These are phyloP conservation scores for Rotaria macrura DNA, from an alignment of 2,888 invertebrate species.

Conservation along the genomic window DNA sequence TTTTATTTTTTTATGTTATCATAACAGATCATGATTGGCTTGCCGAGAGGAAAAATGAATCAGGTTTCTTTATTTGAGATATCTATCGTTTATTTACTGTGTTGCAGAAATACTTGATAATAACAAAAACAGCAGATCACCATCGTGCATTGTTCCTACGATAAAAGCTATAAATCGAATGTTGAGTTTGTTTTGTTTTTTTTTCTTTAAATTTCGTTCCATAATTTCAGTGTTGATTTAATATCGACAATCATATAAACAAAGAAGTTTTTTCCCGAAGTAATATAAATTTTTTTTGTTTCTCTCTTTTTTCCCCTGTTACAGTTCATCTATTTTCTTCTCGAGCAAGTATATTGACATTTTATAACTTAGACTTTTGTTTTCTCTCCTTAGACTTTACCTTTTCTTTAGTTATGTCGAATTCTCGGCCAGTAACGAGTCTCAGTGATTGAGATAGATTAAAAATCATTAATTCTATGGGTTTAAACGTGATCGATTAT, in stretches of 20 bases:
- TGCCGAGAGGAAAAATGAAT: background rate
- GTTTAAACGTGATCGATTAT: background rate
- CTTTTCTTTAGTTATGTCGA: background rate
- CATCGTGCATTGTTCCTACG: too few species aligned
- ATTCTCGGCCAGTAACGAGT: background rate
- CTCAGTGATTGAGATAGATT: background rate
- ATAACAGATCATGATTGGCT: background rate
- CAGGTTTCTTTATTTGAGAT: background rate
- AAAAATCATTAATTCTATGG: background rate
- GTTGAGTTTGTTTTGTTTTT: background rate
- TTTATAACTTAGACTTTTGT: background rate
- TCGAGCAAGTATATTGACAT: background rate
- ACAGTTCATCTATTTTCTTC: background rate
- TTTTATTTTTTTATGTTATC: background rate
- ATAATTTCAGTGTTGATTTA: background rate
- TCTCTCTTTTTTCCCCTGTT: background rate
- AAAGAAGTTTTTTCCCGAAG: background rate
- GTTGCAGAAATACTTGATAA: background rate
- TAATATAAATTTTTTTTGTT: background rate
- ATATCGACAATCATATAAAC: background rate
- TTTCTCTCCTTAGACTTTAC: background rate
- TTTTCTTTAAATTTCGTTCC: background rate
- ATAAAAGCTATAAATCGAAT: background rate
- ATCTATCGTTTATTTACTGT: background rate
- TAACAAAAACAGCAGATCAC: background rate